phyloP scores from a whole-genome alignment of 2,888 invertebrate genomes.

The Cordylochernes scorpioides region DNA sequence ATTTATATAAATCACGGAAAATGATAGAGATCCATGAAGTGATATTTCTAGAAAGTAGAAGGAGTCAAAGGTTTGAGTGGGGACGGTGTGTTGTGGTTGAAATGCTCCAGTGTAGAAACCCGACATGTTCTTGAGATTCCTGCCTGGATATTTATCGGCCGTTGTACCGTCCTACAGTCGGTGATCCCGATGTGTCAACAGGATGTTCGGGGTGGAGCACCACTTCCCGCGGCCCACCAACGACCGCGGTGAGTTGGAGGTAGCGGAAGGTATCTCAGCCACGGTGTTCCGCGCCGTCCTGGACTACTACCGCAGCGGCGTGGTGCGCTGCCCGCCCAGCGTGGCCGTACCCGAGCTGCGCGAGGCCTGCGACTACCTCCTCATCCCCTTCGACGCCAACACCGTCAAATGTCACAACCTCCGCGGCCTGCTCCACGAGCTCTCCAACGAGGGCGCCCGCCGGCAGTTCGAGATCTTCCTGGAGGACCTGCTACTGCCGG shows the following conservation, averaged over 20 bases:
- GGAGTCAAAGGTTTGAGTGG: too few relatives aligned
- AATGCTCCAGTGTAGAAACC: too few relatives aligned
- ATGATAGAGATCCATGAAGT: too few relatives aligned
- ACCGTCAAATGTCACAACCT: slow-evolving; percentile 89
- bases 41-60: too few relatives aligned
- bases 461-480: slow-evolving; percentile 86
- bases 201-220: slow-evolving; percentile 69
- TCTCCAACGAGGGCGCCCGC: slow-evolving; percentile 96
- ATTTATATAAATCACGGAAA: too few relatives aligned
- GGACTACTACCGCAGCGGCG: slow-evolving; percentile 71
- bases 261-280: slow-evolving; percentile 86
- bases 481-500: slow-evolving; percentile 73
- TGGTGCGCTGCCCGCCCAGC: slow-evolving; percentile 77
- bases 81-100: too few relatives aligned
- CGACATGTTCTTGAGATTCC: too few relatives aligned
- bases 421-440: slow-evolving; percentile 82
- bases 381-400: slow-evolving; percentile 86
- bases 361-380: slow-evolving; percentile 92
- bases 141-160: too few relatives aligned
- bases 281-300: slow-evolving; percentile 78
- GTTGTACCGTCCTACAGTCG: too few relatives aligned
- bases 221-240: slow-evolving; percentile 71
- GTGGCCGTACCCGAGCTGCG: slow-evolving; percentile 84
- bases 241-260: slow-evolving; percentile 84
- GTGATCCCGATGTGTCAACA: too few relatives aligned